phyloP scores from a whole-genome alignment of 1,140 invertebrate genomes.

The Reticulitermes speratus region DNA sequence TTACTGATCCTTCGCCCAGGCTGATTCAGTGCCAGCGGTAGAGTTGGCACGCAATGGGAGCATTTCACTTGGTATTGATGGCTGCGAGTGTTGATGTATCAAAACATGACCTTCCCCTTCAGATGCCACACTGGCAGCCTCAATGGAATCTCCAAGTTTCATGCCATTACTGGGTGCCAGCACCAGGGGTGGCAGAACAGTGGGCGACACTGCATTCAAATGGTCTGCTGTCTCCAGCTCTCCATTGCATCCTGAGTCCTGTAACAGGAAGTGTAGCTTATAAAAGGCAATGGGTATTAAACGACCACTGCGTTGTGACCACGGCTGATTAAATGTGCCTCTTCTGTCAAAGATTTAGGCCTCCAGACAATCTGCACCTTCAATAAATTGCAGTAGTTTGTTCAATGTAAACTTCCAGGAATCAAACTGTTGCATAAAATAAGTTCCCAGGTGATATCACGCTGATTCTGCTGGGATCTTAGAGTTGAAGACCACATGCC shows the following conservation, averaged over 20 bases:
- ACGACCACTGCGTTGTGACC: too few species aligned
- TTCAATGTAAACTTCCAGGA: too few species aligned
- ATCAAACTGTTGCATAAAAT: too few species aligned
- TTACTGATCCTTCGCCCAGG: not conserved
- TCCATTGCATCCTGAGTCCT: not conserved
- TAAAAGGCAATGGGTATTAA: too few species aligned
- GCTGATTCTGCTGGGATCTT: too few species aligned
- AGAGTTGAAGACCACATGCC: too few species aligned
- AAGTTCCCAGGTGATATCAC: too few species aligned
- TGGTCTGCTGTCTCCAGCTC: not conserved
- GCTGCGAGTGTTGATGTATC: not conserved
- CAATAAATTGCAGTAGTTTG: too few species aligned
- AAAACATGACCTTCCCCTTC: not conserved
- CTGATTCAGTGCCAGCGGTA: not conserved
- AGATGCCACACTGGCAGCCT: not conserved
- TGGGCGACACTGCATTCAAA: not conserved
- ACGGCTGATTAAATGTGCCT: too few species aligned
- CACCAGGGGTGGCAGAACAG: not conserved
- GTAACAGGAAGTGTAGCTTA: not conserved
- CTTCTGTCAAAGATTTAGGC: too few species aligned
- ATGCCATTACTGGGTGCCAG: not conserved
- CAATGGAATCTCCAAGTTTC: not conserved
- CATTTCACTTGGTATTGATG: not conserved
- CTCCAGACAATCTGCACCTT: too few species aligned
- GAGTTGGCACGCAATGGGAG: not conserved